Percentiles rank a stretch among this genome's conserved stretches.
These are phyloP conservation scores for Ridgeia piscesae DNA, from an alignment of 1,140 invertebrate genomes.

Conservation along the genomic window DNA sequence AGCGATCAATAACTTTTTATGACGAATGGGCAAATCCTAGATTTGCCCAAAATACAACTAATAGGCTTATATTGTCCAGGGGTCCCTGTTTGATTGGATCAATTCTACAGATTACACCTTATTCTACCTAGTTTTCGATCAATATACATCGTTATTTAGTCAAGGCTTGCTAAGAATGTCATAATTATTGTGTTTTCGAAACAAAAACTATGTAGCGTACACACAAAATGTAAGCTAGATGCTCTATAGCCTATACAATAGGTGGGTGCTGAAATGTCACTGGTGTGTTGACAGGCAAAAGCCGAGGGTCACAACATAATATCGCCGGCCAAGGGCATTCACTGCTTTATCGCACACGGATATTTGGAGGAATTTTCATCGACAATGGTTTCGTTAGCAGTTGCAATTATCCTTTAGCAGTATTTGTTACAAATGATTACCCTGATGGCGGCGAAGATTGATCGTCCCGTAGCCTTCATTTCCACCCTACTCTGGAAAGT, in stretches of 20 bases:
- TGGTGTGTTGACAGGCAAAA: neutral
- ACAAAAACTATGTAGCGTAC: neutral
- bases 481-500: neutral
- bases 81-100: neutral
- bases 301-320: neutral
- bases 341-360: neutral
- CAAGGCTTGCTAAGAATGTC: neutral
- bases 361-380: neutral
- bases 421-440: neutral
- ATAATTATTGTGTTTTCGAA: neutral
- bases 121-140: too few species aligned
- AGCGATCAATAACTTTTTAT: neutral
- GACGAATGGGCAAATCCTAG: neutral
- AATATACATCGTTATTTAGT: too few species aligned
- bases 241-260: neutral
- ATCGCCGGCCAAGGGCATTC: conserved; percentile 2
- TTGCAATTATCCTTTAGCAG: neutral
- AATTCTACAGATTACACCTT: too few species aligned
- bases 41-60: neutral
- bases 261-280: neutral
- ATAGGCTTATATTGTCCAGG: neutral
- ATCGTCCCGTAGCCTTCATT: neutral
- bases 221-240: neutral
- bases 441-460: neutral
- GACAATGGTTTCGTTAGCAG: neutral